Base-by-base conservation (phyloP, 2,888 invertebrate species). In the Athalia circularis region DNA sequence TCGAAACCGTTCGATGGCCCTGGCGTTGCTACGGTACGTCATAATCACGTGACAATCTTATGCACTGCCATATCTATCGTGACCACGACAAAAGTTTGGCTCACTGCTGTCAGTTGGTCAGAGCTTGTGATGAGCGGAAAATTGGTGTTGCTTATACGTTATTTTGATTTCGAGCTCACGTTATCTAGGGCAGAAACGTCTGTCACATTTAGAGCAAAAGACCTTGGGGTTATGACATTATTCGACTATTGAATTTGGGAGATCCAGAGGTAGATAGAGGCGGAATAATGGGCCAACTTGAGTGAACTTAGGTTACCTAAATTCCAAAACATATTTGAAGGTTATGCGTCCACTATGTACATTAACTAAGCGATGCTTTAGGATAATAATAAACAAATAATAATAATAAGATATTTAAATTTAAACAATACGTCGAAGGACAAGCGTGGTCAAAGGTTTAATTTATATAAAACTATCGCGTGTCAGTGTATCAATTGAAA, bases 111-210 rank as follows among this genome's bases (percentile, higher is more conserved):
- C 80, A 79, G 80, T 77, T 78, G 43, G 43, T 80, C 80, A 80
- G 81, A 81, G 80, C 67, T 82, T 80, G 77, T 70, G 54, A 80
- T 76, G 78, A 52, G 77, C 76, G 45, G 50, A 74, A 77, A 80
- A 77, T 80, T 77, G 61, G 77, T 77, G 74, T 80, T 80, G 77
- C 67, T 62, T 79, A 70, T 72, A 50, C 65, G 59, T 76, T 77
- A 74, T 67, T 80, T 79, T 80, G 79, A 74, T 79, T 70, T 61
- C 29, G 57, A 75, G 67, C 29, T 29, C 29, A 29, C 29, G 29
- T 29, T 29, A 29, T 29, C 29, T 29, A 29, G 29, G 29, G 29
- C 29, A 29, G 29, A 29, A 29, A 29, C 29, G 29, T 29, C 29
- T 1, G 29, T 29, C 2, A 29, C 29, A 29, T 29, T 29, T 29